These are phyloP conservation scores for Polypedilum vanderplanki DNA, from an alignment of 1,140 invertebrate genomes.

Conservation along the genomic window DNA sequence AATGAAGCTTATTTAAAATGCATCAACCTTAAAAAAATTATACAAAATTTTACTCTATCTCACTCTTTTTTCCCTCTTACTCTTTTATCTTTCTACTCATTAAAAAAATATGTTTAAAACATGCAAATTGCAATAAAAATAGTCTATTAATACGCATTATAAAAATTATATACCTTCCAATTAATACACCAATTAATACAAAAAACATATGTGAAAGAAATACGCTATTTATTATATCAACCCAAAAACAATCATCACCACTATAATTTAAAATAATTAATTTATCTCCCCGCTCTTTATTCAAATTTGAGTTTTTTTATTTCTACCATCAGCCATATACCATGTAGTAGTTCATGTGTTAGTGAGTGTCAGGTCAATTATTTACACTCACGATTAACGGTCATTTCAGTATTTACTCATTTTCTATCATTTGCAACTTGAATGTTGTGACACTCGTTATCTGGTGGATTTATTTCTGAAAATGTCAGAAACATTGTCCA, in stretches of 20 bases:
- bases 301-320: neutral
- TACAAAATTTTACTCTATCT: no score
- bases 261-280: neutral
- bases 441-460: no score
- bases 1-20: no score
- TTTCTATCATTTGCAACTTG: no score
- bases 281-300: neutral
- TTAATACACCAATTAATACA: slow-evolving; percentile 32
- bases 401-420: no score
- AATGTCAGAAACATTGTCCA: no score
- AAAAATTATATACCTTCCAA: slow-evolving; percentile 30
- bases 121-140: neutral
- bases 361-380: neutral
- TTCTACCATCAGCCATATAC: no score
- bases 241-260: neutral
- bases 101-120: slow-evolving; percentile 12
- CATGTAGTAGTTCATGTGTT: no score
- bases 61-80: no score
- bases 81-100: no score
- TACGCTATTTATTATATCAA: neutral
- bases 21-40: no score
- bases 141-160: slow-evolving; percentile 13
- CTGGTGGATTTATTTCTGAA: no score
- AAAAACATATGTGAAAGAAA: neutral
- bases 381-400: neutral